Evolutionary conservation across 1,140 invertebrate species (phyloP).

Genomic region (Penaeus vannamei): DNA sequence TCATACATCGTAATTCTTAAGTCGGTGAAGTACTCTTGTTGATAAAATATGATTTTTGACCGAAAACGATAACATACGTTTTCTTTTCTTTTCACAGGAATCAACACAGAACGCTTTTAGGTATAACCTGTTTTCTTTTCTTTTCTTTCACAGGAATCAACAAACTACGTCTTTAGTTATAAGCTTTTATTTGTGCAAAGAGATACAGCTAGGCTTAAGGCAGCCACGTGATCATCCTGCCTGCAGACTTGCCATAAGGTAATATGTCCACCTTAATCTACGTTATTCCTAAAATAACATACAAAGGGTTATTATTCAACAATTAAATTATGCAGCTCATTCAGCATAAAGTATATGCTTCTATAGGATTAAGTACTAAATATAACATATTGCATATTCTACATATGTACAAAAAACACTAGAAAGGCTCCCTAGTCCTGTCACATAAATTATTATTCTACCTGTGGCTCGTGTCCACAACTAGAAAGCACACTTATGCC

Average conservation of each 20-base stretch:
- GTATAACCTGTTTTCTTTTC: neutral
- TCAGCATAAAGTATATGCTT: conserved; percentile 37
- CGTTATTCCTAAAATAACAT: conserved; percentile 60
- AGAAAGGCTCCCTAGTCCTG: conserved; percentile 36
- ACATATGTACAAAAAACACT: conserved; percentile 52
- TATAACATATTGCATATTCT: conserved; percentile 56
- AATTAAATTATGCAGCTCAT: conserved; percentile 42
- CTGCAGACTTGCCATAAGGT: conserved; percentile 48
- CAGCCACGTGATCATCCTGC: conserved; percentile 31
- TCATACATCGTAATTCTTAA: no score
- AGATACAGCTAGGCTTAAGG: conserved; percentile 51
- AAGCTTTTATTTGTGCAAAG: conserved; percentile 59
- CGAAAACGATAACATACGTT: no score
- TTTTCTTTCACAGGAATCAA: neutral
- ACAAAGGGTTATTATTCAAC: conserved; percentile 54
- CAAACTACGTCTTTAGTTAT: neutral
- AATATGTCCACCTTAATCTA: conserved; percentile 48
- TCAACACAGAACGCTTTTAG: neutral
- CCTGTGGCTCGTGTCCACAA: conserved; percentile 21
- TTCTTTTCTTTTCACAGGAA: no score
- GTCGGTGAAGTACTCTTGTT: no score
- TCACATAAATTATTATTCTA: conserved; percentile 46
- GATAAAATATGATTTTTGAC: no score
- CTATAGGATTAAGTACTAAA: conserved; percentile 36
- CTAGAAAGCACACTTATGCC: conserved; percentile 26